Evolutionary conservation across 1,140 invertebrate genomes (phyloP).

Genomic region (Adoxophyes honmai): DNA sequence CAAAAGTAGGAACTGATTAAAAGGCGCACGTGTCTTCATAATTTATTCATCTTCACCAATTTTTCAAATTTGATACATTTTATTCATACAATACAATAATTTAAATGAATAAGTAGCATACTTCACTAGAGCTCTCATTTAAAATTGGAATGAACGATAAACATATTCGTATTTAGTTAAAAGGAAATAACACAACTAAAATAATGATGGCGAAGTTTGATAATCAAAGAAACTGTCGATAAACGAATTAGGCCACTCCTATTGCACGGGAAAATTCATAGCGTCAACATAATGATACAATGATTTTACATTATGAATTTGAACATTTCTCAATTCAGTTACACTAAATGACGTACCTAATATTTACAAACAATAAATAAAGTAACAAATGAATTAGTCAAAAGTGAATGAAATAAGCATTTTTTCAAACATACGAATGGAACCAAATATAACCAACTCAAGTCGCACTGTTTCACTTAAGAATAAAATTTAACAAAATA

Average conservation of each 20-base stretch:
- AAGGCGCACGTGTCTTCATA: constrained; percentile 61
- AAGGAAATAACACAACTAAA: constrained; percentile 74
- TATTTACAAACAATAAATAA: constrained; percentile 75
- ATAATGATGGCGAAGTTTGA: constrained; percentile 57
- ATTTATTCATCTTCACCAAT: constrained; percentile 74
- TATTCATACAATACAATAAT: constrained; percentile 74
- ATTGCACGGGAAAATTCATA: constrained; percentile 63
- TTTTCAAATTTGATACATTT: constrained; percentile 74
- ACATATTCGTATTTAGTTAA: constrained; percentile 71
- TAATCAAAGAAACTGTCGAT: constrained; percentile 43
- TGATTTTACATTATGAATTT: constrained; percentile 33
- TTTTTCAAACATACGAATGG: constrained; percentile 41
- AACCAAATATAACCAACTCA: constrained; percentile 43
- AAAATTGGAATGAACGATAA: constrained; percentile 75
- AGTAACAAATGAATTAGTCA: constrained; percentile 59
- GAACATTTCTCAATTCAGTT: constrained; percentile 47
- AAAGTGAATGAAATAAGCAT: constrained; percentile 36
- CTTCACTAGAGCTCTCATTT: constrained; percentile 69
- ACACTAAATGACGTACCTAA: constrained; percentile 42
- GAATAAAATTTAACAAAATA: constrained; percentile 76
- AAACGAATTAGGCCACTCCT: constrained; percentile 56
- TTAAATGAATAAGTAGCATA: constrained; percentile 73
- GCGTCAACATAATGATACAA: constrained; percentile 25
- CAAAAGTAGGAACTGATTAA: constrained; percentile 25
- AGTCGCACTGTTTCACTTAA: constrained; percentile 54